Percentiles rank a stretch among this genome's conserved stretches.
Evolutionary conservation across 2,113 vertebrate genomes (phyloP).

Genomic region (Coptodon bakossiorum): DNA sequence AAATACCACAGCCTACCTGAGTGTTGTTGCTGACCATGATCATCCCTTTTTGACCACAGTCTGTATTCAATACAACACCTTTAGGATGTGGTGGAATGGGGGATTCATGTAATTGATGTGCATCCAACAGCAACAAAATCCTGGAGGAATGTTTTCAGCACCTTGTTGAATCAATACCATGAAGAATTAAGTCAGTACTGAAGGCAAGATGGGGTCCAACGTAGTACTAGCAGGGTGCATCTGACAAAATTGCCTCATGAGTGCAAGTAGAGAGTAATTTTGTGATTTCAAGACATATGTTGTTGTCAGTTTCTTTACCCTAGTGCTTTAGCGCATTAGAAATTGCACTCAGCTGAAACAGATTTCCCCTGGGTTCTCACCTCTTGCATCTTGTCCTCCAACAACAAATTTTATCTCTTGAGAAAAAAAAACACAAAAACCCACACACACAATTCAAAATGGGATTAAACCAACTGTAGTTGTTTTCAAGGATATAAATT

Average conservation of each 20-base stretch:
- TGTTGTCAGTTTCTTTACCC: neutral
- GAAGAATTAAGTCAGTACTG: neutral
- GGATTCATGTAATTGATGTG: neutral
- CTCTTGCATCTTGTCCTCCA: neutral
- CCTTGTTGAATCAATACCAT: neutral
- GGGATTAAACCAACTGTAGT: neutral
- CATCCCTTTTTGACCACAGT: too few relatives aligned
- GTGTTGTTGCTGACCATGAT: too few relatives aligned
- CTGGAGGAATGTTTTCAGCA: neutral
- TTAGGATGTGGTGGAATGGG: neutral
- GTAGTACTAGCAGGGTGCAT: neutral
- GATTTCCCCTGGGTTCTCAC: neutral
- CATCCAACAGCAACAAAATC: neutral
- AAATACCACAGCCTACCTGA: too few relatives aligned
- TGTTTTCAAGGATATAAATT: neutral
- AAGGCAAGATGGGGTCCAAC: rapidly evolving
- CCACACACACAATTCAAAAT: neutral
- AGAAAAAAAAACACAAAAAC: rapidly evolving
- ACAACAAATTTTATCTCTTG: neutral
- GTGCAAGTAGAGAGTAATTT: neutral
- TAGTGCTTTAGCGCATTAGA: rapidly evolving
- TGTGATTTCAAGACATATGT: neutral
- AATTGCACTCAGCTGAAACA: rapidly evolving
- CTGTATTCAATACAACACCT: neutral
- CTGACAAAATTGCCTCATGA: neutral